A percentile compares a stretch with the other conserved stretches of the same genome.
Evolutionary conservation across 2,797 vertebrate species (phyloP).

Genomic region (Fistularia commersonii): DNA sequence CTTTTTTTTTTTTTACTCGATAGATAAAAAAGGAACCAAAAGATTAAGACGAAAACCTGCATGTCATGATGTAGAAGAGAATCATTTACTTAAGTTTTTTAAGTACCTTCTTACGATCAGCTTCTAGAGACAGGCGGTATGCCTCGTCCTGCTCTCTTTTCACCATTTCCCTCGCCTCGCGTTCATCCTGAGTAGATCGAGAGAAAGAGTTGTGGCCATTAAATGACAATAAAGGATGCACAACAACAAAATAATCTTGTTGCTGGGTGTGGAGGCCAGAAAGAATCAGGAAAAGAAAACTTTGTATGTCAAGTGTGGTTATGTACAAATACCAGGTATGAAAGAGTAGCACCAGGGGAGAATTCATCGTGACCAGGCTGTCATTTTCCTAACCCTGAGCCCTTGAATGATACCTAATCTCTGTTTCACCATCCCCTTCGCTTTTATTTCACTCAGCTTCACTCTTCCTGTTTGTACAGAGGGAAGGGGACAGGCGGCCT

Average conservation of each 20-base stretch:
- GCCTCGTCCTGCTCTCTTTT: constrained; percentile 98
- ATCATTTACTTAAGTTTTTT: not conserved
- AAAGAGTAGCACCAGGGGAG: constrained; percentile 71
- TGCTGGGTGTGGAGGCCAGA: constrained; percentile 38
- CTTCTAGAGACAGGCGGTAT: constrained; percentile 94
- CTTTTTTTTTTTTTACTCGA: too few relatives aligned
- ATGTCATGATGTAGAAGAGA: too few relatives aligned
- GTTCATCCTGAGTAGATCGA: constrained; percentile 83
- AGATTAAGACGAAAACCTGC: too few relatives aligned
- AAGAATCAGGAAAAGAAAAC: constrained; percentile 39
- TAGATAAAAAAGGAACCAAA: too few relatives aligned
- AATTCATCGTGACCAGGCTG: constrained; percentile 58
- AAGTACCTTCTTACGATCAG: constrained; percentile 94
- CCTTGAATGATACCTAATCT: constrained; percentile 69
- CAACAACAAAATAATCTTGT: constrained; percentile 48
- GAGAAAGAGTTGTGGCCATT: constrained; percentile 35
- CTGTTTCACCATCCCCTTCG: constrained; percentile 65
- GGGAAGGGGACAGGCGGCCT: constrained; percentile 68
- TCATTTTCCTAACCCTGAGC: constrained; percentile 64
- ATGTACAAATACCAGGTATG: constrained; percentile 66
- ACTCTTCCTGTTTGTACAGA: constrained; percentile 77
- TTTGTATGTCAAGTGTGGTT: constrained; percentile 59
- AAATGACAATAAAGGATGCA: constrained; percentile 42
- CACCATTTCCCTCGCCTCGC: constrained; percentile 96
- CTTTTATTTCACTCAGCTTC: constrained; percentile 57